Evolutionary conservation across 2,888 invertebrate species (phyloP), one percentile per base, ranked within the genome.

Genomic region (Graphium colonna): DNA sequence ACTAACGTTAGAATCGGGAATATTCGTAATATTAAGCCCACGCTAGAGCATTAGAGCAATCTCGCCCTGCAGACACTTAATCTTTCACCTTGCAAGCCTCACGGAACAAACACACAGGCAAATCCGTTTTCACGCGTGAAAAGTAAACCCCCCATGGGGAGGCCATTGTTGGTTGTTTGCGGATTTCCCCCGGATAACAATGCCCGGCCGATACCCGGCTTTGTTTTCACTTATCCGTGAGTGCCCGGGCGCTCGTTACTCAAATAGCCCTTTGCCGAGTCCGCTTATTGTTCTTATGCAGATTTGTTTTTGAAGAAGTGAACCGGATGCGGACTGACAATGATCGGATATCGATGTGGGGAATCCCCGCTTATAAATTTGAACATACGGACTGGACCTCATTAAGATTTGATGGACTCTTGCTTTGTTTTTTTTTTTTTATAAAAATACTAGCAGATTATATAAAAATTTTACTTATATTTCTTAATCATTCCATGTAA

Each of bases 181-280:
- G 62, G 60, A 61, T 59, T 56, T 56, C 69, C 65, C 63, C 67
- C 72, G 72, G 77, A 74, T 76, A 79, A 79, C 77, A 79, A 78
- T 75, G 70, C 68, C 65, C 62, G 67, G 56, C 67, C 73, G 66
- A 73, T 71, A 74, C 60, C 74, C 71, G 60, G 64, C 60, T 60
- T 64, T 63, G 66, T 63, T 63, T 60, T 61, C 65, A 60, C 77
- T 78, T 77, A 79, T 71, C 79, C 78, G 67, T 69, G 64, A 58
- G 61, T 62, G 60, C 56, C 53, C 49, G 53, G 53, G 56, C 52
- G 67, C 65, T 77, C 77, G 78, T 77, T 79, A 75, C 75, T 77
- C 72, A 72, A 73, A 77, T 69, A 68, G 65, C 63, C 66, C 64
- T 64, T 52, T 53, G 51, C 55, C 52, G 46, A 52, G 60, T 61